Percentiles rank a stretch among this genome's conserved stretches.
These are phyloP conservation scores for Neotoma lepida DNA, from an alignment of 2,113 vertebrate species.

Conservation along the genomic window DNA sequence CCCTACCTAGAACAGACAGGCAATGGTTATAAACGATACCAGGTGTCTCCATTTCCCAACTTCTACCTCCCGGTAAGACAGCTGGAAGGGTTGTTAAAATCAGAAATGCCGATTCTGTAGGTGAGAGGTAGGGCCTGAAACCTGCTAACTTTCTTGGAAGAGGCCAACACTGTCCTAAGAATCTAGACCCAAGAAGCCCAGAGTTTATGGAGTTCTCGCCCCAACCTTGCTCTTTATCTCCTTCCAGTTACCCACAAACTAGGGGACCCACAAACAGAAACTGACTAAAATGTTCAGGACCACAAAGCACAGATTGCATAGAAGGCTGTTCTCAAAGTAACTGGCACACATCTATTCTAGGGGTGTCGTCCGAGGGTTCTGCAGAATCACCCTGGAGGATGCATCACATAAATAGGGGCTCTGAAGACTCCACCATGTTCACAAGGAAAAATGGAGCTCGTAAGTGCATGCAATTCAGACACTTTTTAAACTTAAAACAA, in stretches of 20 bases:
- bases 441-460: neutral
- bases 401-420: neutral
- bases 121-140: neutral
- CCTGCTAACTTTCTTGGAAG: neutral
- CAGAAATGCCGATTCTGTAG: neutral
- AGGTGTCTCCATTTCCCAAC: neutral
- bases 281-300: neutral
- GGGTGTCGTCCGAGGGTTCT: neutral
- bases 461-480: neutral
- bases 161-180: neutral
- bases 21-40: neutral
- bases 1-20: neutral
- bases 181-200: neutral
- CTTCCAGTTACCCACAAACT: neutral
- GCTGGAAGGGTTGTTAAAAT: neutral
- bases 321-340: neutral
- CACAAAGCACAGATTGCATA: neutral
- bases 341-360: neutral
- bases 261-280: neutral
- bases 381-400: neutral
- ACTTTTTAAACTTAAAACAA: constrained; percentile 26
- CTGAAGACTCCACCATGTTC: neutral
- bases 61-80: neutral
- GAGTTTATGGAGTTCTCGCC: neutral
- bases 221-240: neutral